Evolutionary conservation across 2,888 invertebrate genomes (phyloP), one percentile per base, ranked within the genome.

Genomic region (Pteria penguin): DNA sequence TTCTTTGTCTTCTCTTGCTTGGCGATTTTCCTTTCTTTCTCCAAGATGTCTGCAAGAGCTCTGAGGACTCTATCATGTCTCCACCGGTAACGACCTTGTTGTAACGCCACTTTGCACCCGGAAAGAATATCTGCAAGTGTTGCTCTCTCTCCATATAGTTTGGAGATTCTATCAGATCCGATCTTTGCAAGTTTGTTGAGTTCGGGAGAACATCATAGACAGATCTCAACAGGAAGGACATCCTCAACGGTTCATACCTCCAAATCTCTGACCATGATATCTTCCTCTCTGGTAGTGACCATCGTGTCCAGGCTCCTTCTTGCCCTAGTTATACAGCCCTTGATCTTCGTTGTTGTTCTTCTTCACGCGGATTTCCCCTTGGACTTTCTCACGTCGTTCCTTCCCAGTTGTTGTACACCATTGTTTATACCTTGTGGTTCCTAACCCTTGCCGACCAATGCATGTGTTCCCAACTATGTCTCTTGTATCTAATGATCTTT

Each of bases 241-340:
- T 54, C 65, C 66, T 54, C 8, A 29, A 45, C 8, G n/a, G n/a
- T 66, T 52, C 66, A 24, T 32, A 24, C 22, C 66, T 66, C 66
- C 52, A 63, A 26, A 60, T 4, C n/a, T 27, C 27, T 11, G 14
- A 33, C 33, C 62, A 62, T 62, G 62, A 27, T 4, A 60, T n/a
- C 8, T 63, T 29, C 2, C 61, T 4, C 1, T 1, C 2, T 3
- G 61, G 29, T 61, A 27, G n/a, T 8, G 27, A 2, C 29, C 61
- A 61, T 26, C 18, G 27, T 26, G 29, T 29, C 61, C 61, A 61
- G 2, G 61, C 61, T 61, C 63, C 63, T 24, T 63, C 22, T 63
- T 63, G 33, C 2, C 63, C 63, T 26, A 63, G 2, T 63, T 63
- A 24, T 14, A 33, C 33, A 4, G 32, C 1, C 36, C 24, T 32